Percentiles rank a stretch among this genome's conserved stretches.
Conservation (phyloP, 2,888 invertebrate genomes). For the Dolichopus griseipennis region DNA sequence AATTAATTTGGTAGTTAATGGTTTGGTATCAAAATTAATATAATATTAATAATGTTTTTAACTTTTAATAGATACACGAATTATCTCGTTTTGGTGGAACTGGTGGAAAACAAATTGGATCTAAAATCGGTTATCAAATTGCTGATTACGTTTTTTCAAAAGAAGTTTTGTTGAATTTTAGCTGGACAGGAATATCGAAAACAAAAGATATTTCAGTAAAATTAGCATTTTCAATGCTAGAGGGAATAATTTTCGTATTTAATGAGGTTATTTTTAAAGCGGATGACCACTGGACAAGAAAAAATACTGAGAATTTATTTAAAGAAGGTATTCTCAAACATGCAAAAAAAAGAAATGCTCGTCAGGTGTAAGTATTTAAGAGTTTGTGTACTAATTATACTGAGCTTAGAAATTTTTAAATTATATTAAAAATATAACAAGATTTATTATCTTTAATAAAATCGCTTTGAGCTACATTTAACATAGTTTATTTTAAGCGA, state of each 20-base stretch:
- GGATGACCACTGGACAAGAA: conserved; percentile 9
- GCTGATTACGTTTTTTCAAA: not conserved
- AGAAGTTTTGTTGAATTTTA: not conserved
- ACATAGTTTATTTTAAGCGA: too few species aligned
- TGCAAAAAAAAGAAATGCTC: conserved; percentile 7
- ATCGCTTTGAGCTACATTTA: too few species aligned
- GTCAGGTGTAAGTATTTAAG: not conserved
- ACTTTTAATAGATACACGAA: not conserved
- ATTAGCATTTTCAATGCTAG: not conserved
- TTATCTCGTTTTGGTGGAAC: too few species aligned
- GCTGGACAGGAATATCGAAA: conserved; percentile 10
- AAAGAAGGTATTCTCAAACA: conserved; percentile 10
- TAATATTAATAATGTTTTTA: not conserved
- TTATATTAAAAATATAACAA: too few species aligned
- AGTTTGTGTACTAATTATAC: too few species aligned
- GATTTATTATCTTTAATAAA: too few species aligned
- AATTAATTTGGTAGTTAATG: not conserved
- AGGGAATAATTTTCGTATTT: not conserved
- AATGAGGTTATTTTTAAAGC: not conserved
- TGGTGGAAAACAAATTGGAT: not conserved
- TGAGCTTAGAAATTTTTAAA: too few species aligned
- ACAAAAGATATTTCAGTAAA: not conserved
- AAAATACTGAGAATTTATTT: conserved; percentile 7
- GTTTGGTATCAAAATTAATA: not conserved
- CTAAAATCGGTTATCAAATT: not conserved